Evolutionary conservation across 2,888 invertebrate genomes (phyloP).

Genomic region (Cheilosia soror): DNA sequence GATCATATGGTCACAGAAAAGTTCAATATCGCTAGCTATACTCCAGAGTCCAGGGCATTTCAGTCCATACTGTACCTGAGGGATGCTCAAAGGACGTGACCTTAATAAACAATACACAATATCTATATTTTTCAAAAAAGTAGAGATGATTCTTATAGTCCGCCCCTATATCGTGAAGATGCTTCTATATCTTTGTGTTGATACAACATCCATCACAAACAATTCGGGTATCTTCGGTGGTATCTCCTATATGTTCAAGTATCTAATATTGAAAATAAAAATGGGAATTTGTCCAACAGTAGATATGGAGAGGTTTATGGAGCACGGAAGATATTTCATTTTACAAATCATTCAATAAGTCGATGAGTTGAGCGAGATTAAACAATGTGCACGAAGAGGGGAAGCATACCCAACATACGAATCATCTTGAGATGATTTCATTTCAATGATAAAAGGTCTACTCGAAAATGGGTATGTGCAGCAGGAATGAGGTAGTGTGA

Average conservation of each 20-base stretch:
- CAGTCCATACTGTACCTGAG: conserved; percentile 63
- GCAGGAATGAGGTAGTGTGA: conserved; percentile 1
- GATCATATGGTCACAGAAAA: conserved; percentile 1
- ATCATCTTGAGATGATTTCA: conserved; percentile 50
- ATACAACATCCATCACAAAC: conserved; percentile 53
- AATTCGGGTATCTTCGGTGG: conserved; percentile 28
- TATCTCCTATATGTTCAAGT: conserved; percentile 53
- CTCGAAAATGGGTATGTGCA: conserved; percentile 39
- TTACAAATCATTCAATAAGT: conserved; percentile 69
- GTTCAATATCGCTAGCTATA: conserved; percentile 36
- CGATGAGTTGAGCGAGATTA: conserved; percentile 59
- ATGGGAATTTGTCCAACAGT: conserved; percentile 42
- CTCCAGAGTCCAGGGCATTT: conserved; percentile 43
- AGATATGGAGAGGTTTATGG: neutral
- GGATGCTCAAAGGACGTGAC: conserved; percentile 71
- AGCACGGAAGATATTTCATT: conserved; percentile 34
- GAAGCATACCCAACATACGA: neutral
- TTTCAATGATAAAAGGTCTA: conserved; percentile 53
- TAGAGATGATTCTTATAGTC: conserved; percentile 18
- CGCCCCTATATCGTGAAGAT: neutral
- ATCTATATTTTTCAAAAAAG: conserved; percentile 40
- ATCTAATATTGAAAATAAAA: conserved; percentile 57
- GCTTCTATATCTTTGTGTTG: conserved; percentile 28
- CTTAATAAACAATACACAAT: conserved; percentile 71
- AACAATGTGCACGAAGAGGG: neutral